Conservation (phyloP, 2,113 vertebrate species). For the Chitala chitala region DNA sequence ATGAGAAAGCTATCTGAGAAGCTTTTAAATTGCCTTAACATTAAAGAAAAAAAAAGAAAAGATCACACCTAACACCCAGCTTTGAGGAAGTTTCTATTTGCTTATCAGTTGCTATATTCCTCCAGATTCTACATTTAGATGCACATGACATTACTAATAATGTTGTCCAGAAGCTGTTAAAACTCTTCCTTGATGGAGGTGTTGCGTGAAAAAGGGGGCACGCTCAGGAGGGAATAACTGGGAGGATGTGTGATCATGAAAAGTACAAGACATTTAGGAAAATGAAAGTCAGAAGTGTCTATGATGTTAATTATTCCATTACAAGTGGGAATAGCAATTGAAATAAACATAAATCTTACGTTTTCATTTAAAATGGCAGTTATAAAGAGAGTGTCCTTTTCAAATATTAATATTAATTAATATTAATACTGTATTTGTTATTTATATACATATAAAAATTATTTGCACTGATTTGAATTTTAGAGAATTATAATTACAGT, state of each 20-base stretch:
- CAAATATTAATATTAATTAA: conserved; percentile 1
- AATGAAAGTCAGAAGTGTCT: not conserved
- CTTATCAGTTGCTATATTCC: not conserved
- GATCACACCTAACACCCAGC: conserved; percentile 1
- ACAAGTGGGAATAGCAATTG: not conserved
- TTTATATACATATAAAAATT: not conserved
- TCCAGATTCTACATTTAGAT: not conserved
- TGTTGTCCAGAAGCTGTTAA: not conserved
- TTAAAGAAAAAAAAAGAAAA: not conserved
- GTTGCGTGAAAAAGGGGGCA: not conserved
- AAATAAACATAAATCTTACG: not conserved
- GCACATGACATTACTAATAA: not conserved
- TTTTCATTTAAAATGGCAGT: not conserved
- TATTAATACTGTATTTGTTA: not conserved
- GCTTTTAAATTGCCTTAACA: conserved; percentile 7
- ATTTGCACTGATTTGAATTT: conserved; percentile 1
- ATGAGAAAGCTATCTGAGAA: not conserved
- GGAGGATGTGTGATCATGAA: not conserved
- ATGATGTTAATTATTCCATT: not conserved
- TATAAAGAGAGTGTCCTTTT: not conserved
- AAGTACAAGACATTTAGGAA: not conserved
- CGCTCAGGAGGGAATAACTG: not conserved
- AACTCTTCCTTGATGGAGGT: not conserved
- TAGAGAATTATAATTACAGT: not conserved
- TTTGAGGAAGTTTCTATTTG: not conserved